Base-by-base conservation (phyloP, 2,888 invertebrate genomes). In the Galeopsomyia nigrocyanea region DNA sequence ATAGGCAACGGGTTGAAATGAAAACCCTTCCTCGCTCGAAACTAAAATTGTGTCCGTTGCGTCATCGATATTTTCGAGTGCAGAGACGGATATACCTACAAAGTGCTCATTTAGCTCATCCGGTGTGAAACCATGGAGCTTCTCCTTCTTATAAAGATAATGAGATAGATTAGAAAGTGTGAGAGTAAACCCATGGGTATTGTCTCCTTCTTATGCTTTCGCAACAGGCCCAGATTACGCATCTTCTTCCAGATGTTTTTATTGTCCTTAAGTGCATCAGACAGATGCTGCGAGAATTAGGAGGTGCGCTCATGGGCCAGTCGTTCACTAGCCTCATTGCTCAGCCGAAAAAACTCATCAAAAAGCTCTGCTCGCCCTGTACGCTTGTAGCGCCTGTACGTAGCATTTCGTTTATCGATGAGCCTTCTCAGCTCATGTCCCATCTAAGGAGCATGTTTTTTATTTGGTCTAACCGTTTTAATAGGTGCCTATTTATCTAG, bases 41-140 rank as follows among this genome's bases (percentile, higher is more conserved):
- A n/a, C 2, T 3, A n/a, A 3, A 5, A 49, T 49, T 3, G n/a
- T 49, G 2, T 49, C 5, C 49, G n/a, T 49, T 49, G 49, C 49
- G n/a, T 49, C 5, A 6, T 49, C 7, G 13, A 49, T 16, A 49
- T 49, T 49, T 49, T 49, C 2, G 49, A 49, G 49, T 16, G 49
- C 14, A 6, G 5, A 3, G 49, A 49, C n/a, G 7, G 49, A 49
- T 2, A 49, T 49, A 2, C 49, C n/a, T n/a, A n/a, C 49, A 5
- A 49, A 49, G 49, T 49, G n/a, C n/a, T n/a, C n/a, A n/a, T n/a
- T n/a, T n/a, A n/a, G n/a, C n/a, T n/a, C n/a, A n/a, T n/a, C n/a
- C n/a, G n/a, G n/a, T n/a, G n/a, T n/a, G n/a, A n/a, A n/a, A 49
- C 49, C 49, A 49, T 49, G 49, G n/a, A 49, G 49, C 49, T 49